Conservation (phyloP, 2,888 invertebrate genomes). For the Drosophila yooni region DNA sequence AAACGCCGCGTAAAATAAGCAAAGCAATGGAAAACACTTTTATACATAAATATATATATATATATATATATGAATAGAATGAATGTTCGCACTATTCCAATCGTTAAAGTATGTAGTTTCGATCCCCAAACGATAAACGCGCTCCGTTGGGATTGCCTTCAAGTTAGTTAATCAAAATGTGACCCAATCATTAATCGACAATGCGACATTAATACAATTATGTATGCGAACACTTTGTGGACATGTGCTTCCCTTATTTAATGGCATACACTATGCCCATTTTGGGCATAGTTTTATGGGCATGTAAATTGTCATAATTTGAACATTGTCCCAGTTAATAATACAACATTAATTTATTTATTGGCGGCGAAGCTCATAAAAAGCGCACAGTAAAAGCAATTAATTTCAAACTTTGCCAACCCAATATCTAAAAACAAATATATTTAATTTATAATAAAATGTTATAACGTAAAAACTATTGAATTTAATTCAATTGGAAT, state of each 20-base stretch:
- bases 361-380: constrained; percentile 32
- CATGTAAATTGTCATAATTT: constrained; percentile 62
- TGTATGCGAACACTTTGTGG: constrained; percentile 44
- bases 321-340: constrained; percentile 68
- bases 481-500: constrained; percentile 59
- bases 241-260: constrained; percentile 14
- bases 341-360: constrained; percentile 70
- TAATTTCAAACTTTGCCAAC: constrained; percentile 47
- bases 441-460: constrained; percentile 18
- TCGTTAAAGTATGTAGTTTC: background rate
- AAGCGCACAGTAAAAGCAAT: constrained; percentile 56
- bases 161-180: constrained; percentile 3
- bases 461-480: constrained; percentile 5
- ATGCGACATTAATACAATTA: constrained; percentile 39
- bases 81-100: constrained; percentile 1
- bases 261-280: constrained; percentile 35
- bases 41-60: background rate
- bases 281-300: constrained; percentile 37
- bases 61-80: background rate
- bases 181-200: constrained; percentile 10
- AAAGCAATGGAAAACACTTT: background rate
- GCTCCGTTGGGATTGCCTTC: background rate
- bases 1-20: constrained; percentile 4
- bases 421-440: background rate
- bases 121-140: background rate